Conservation (phyloP, 2,888 invertebrate species). For the Drosophila monieri region DNA sequence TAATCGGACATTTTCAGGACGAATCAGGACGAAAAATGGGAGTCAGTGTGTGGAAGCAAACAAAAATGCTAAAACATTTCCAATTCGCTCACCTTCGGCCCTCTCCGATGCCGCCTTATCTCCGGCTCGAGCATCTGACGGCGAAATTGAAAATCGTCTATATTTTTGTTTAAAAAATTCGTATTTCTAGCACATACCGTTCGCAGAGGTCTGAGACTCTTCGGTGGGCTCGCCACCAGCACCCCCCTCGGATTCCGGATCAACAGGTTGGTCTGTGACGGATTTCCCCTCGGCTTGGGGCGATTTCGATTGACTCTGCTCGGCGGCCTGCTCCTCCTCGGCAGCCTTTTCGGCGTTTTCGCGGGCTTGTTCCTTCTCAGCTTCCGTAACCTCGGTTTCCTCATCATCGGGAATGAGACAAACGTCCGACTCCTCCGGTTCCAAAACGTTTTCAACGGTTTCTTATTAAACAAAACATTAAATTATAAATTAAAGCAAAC, state of each 20-base stretch:
- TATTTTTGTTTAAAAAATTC: neutral
- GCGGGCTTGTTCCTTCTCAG: constrained; percentile 86
- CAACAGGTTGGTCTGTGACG: constrained; percentile 3
- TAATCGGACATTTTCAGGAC: neutral
- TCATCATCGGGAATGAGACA: constrained; percentile 89
- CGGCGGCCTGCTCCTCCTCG: constrained; percentile 63
- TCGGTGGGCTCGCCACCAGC: constrained; percentile 34
- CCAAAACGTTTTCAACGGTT: constrained; percentile 84
- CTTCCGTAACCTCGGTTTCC: constrained; percentile 87
- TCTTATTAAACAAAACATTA: neutral
- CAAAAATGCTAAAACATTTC: constrained; percentile 8
- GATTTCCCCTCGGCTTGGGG: constrained; percentile 14
- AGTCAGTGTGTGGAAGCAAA: neutral
- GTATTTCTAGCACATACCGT: constrained; percentile 49
- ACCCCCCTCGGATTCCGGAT: constrained; percentile 27
- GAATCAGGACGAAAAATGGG: neutral
- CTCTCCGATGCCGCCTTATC: constrained; percentile 58
- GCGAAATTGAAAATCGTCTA: constrained; percentile 38
- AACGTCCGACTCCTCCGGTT: constrained; percentile 87
- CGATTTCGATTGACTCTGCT: constrained; percentile 42
- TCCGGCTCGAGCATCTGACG: constrained; percentile 76
- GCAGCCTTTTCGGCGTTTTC: constrained; percentile 82
- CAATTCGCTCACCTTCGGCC: constrained; percentile 70
- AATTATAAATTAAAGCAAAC: neutral
- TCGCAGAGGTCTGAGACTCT: constrained; percentile 33